A percentile compares a stretch with the other conserved stretches of the same genome.
These are phyloP conservation scores for Drosophila infuscata DNA, from an alignment of 2,888 invertebrate species.

Conservation along the genomic window DNA sequence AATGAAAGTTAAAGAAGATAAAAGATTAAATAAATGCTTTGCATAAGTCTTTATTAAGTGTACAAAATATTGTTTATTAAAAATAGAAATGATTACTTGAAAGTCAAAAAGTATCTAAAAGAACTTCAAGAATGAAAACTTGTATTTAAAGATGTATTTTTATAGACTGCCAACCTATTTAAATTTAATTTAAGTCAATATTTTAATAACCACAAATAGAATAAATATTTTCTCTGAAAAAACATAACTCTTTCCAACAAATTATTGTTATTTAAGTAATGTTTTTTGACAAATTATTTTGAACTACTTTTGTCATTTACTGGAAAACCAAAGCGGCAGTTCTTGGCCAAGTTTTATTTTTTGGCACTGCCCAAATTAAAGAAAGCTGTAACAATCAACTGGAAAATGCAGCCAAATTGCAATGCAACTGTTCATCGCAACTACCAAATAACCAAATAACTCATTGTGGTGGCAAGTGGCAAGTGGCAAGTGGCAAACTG, in stretches of 20 bases:
- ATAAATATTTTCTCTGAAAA: background rate
- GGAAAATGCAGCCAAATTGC: conserved; percentile 26
- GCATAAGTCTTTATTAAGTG: background rate
- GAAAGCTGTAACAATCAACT: conserved; percentile 44
- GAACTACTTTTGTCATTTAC: background rate
- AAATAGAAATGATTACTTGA: background rate
- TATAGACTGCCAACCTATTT: no score
- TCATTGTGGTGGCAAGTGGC: conserved; percentile 23
- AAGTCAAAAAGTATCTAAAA: background rate
- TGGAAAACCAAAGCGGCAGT: background rate
- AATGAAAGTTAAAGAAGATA: background rate
- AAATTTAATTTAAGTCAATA: no score
- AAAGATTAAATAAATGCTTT: background rate
- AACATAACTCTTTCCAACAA: rapidly evolving
- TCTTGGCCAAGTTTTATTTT: conserved; percentile 6
- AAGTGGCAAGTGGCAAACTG: conserved; percentile 54
- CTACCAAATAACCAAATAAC: conserved; percentile 49
- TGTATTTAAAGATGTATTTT: background rate
- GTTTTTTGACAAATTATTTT: background rate
- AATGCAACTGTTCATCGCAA: conserved; percentile 24
- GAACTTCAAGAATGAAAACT: background rate
- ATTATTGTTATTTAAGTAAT: background rate
- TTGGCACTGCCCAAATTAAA: conserved; percentile 36
- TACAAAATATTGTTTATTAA: background rate
- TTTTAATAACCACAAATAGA: no score